Conservation (phyloP, 37 sponge, comb jelly and placozoan species). For the Crambe crambe region DNA sequence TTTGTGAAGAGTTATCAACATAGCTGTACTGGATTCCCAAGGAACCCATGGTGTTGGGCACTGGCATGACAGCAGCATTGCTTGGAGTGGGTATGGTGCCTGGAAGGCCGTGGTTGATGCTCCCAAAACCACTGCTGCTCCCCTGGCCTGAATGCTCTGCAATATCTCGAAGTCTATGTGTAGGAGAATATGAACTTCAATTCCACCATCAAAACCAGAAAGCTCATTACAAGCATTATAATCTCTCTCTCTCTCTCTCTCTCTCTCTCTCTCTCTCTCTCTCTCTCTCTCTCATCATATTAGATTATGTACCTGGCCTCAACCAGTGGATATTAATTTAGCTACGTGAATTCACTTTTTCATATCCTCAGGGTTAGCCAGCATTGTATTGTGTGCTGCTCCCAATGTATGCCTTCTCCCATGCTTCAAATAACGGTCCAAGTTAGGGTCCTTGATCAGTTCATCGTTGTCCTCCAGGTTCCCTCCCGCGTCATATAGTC, state of each 20-base stretch:
- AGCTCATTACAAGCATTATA: too few relatives aligned
- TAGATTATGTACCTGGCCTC: too few relatives aligned
- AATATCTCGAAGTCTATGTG: neutral
- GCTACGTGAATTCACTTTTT: conserved; percentile 3
- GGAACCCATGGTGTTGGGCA: neutral
- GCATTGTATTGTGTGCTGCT: conserved; percentile 49
- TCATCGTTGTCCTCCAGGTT: conserved; percentile 1
- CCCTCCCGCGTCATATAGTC: neutral
- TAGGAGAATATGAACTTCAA: too few relatives aligned
- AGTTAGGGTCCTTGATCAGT: conserved; percentile 51
- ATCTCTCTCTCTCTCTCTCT: too few relatives aligned
- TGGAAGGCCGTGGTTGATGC: neutral
- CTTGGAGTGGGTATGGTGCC: neutral
- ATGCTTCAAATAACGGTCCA: conserved; percentile 57
- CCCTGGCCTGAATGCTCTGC: neutral
- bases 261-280: too few relatives aligned
- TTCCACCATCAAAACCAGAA: too few relatives aligned
- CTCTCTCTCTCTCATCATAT: too few relatives aligned
- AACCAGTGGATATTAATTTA: too few relatives aligned
- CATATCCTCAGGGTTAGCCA: conserved; percentile 23
- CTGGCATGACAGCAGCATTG: neutral
- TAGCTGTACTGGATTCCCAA: neutral
- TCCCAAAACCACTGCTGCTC: conserved; percentile 13
- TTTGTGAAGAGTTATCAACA: conserved; percentile 23
- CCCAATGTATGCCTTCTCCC: conserved; percentile 76